A percentile compares a stretch with the other conserved stretches of the same genome.
Evolutionary conservation across 1,140 invertebrate species (phyloP).

Genomic region (Anastrepha ludens): DNA sequence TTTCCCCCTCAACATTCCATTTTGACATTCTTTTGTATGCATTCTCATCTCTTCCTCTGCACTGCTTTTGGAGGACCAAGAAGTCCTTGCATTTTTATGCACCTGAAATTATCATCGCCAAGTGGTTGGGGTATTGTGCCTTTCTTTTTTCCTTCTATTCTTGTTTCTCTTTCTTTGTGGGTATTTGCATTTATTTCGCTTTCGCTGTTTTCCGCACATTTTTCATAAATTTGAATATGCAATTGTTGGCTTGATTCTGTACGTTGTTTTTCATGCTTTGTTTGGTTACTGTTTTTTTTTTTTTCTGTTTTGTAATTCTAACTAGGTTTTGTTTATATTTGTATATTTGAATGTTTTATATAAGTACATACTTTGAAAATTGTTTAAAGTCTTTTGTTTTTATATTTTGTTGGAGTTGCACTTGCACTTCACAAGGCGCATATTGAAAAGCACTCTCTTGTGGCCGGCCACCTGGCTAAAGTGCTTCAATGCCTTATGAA

Average conservation of each 20-base stretch:
- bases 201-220: neutral
- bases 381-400: neutral
- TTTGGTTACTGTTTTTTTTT: neutral
- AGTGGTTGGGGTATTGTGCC: neutral
- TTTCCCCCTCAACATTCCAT: neutral
- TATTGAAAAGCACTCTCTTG: no score
- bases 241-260: neutral
- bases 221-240: neutral
- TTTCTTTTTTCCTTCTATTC: neutral
- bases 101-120: neutral
- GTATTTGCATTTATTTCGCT: no score
- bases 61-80: neutral
- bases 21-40: neutral
- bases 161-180: neutral
- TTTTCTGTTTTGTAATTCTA: neutral
- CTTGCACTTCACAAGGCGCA: neutral
- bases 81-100: slow-evolving; percentile 10
- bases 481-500: no score
- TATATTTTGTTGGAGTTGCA: neutral
- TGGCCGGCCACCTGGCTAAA: no score
- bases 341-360: no score
- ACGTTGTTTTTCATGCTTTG: neutral
- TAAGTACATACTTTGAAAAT: neutral
- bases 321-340: neutral
- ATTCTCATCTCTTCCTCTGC: neutral